These are phyloP conservation scores for Aethina tumida DNA, from an alignment of 1,140 invertebrate genomes.

Conservation along the genomic window DNA sequence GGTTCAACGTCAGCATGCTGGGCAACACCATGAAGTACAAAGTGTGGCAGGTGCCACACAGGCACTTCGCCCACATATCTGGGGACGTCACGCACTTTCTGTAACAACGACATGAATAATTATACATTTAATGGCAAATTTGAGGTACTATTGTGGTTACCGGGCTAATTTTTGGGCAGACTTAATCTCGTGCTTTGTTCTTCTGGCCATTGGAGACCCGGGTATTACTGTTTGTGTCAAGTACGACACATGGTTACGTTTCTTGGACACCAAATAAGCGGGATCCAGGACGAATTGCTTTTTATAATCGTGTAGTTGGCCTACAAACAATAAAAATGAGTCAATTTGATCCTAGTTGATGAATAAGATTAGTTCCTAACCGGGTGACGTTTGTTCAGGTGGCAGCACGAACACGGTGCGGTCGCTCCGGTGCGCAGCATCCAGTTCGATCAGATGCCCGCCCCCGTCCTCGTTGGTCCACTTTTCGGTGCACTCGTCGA, in stretches of 20 bases:
- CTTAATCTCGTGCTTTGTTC: slow-evolving; percentile 92
- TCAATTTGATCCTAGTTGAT: slow-evolving; percentile 1
- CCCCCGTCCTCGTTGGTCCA: slow-evolving; percentile 48
- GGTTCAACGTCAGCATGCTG: slow-evolving; percentile 52
- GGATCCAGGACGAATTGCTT: slow-evolving; percentile 45
- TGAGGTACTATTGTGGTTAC: slow-evolving; percentile 11
- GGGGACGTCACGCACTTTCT: slow-evolving; percentile 42
- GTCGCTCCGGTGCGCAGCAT: slow-evolving; percentile 53
- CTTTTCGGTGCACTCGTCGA: slow-evolving; percentile 91
- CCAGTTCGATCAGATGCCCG: slow-evolving; percentile 31
- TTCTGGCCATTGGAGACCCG: slow-evolving; percentile 79
- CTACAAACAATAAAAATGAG: slow-evolving; percentile 24
- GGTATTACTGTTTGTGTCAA: slow-evolving; percentile 48
- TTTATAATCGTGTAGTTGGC: slow-evolving; percentile 41
- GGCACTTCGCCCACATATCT: slow-evolving; percentile 84
- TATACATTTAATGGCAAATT: slow-evolving; percentile 1
- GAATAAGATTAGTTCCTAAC: slow-evolving; percentile 1
- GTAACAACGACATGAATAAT: slow-evolving; percentile 16
- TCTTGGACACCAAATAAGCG: slow-evolving; percentile 38
- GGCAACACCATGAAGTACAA: slow-evolving; percentile 97
- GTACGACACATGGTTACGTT: slow-evolving; percentile 33
- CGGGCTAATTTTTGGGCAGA: slow-evolving; percentile 77
- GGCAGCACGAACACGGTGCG: slow-evolving; percentile 91
- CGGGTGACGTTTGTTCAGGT: slow-evolving; percentile 62
- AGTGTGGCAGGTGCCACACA: slow-evolving; percentile 80